Base-by-base conservation (phyloP, 2,113 vertebrate species). In the Monarcha castaneiventris region DNA sequence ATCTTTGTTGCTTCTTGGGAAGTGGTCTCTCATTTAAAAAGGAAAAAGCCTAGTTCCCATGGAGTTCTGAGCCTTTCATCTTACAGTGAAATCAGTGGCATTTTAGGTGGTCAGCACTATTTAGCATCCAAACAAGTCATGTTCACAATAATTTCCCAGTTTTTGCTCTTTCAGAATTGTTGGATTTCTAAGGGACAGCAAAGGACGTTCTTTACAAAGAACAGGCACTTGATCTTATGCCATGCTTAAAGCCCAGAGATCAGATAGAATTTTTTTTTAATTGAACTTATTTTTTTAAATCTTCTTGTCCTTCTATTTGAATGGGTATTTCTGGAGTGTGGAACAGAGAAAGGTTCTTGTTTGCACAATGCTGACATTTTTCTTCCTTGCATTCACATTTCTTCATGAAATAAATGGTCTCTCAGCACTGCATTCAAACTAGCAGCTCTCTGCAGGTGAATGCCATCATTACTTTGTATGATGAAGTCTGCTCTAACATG, bases 391-490 rank as follows among this genome's bases (percentile, higher is more conserved):
- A 48, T 61, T 87, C 58, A 46, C 14, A 17, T 87, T 89, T 80
- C 37, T 92, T 56, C 29, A 21, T 46, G 64, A 92, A 63, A 72
- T 33, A 64, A 56, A 81, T 59, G 30, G 17, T 71, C 46, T 69
- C 30, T 75, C n/a, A 90, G 33, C 48, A 61, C 39, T 84, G 30
- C 73, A 25, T 86, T 91, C 66, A 35, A 84, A 76, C 58, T 32
- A 84, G 79, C 54, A 93, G 61, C 64, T 63, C 85, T 82, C 76
- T 68, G 69, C 68, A 83, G 93, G 74, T 90, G 41, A 95, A 93
- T 82, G 59, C 32, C 73, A 80, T 79, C 67, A 32, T 89, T 91
- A 21, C 77, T 86, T 27, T 62, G 33, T 62, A 26, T 67, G 74
- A 77, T 55, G 59, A 84, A 68, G 80, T 84, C 85, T 92, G 22